Evolutionary conservation across 2,797 vertebrate genomes (phyloP).

Genomic region (Coregonus suidteri): DNA sequence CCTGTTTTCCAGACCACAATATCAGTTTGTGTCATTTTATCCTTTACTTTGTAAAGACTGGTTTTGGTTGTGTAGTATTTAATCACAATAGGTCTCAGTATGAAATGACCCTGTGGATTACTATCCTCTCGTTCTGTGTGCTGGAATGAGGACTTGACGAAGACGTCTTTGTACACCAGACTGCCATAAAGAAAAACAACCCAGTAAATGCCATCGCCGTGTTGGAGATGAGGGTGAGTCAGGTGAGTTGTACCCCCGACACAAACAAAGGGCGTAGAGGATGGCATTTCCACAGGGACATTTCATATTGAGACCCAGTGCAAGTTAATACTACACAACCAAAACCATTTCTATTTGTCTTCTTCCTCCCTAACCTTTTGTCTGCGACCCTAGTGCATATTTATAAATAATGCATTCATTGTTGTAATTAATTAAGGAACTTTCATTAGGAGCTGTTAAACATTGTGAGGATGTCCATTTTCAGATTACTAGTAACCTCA

Average conservation of each 20-base stretch:
- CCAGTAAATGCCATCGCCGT: not conserved
- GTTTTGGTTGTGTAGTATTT: not conserved
- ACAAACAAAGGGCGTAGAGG: not conserved
- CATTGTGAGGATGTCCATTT: too few species aligned
- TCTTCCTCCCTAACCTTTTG: not conserved
- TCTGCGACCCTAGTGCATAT: not conserved
- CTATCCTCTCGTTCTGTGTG: not conserved
- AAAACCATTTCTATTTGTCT: not conserved
- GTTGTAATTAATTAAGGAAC: too few species aligned
- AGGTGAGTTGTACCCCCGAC: not conserved
- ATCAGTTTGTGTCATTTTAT: not conserved
- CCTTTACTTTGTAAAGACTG: not conserved
- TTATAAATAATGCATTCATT: slow-evolving; percentile 12
- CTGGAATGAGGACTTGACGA: not conserved
- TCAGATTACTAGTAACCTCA: too few species aligned
- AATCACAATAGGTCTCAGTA: not conserved
- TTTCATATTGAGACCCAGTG: not conserved
- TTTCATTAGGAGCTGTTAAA: too few species aligned
- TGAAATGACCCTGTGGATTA: not conserved
- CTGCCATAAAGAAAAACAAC: not conserved
- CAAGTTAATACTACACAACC: not conserved
- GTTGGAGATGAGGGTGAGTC: not conserved
- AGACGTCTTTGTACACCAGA: not conserved
- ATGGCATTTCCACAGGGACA: not conserved
- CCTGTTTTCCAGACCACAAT: not conserved